Evolutionary conservation across 2,888 invertebrate genomes (phyloP).

Genomic region (Pelosia muscerda): DNA sequence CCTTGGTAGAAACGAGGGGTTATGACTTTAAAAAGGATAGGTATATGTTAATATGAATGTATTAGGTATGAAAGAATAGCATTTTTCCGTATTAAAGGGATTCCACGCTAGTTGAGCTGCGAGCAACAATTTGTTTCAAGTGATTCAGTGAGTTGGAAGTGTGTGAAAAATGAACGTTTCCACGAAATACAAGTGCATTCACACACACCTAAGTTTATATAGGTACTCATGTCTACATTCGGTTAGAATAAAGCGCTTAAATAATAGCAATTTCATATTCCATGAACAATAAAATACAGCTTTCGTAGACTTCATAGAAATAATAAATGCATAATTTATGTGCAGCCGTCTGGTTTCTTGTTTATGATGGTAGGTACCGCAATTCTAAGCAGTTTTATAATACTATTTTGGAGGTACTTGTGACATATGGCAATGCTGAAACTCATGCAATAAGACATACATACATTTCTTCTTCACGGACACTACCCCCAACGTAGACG

Average conservation of each 20-base stretch:
- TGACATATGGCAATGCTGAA: background rate
- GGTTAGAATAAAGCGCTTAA: background rate
- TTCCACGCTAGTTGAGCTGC: background rate
- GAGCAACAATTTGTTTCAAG: background rate
- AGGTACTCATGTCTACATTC: background rate
- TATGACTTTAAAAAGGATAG: no score
- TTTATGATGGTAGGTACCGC: background rate
- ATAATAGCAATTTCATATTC: background rate
- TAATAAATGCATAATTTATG: conserved; percentile 3
- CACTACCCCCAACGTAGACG: no score
- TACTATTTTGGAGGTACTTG: background rate
- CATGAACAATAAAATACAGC: conserved; percentile 1
- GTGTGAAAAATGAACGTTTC: background rate
- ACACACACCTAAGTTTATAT: background rate
- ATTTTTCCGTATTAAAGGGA: background rate
- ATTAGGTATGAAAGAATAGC: background rate
- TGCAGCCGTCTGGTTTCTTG: background rate
- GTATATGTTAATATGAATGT: no score
- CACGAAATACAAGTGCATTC: background rate
- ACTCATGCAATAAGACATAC: background rate
- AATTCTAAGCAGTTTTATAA: background rate
- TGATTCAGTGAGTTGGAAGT: background rate
- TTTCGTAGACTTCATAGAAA: background rate
- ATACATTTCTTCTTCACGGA: no score
- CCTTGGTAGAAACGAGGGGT: no score